These are phyloP conservation scores for Zaprionus bogoriensis DNA, from an alignment of 2,888 invertebrate genomes.

Conservation along the genomic window DNA sequence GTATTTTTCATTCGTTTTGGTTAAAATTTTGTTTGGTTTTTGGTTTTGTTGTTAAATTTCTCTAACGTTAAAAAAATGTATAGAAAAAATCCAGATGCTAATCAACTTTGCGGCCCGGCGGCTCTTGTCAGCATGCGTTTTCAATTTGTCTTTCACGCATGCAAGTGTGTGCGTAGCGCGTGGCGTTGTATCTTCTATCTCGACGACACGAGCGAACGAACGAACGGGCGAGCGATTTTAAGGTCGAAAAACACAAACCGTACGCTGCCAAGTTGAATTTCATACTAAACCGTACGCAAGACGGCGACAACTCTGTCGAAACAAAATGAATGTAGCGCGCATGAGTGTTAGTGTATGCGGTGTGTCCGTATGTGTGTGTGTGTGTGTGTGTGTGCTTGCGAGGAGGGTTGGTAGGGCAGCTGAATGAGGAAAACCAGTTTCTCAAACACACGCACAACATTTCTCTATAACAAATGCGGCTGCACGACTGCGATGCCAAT, in stretches of 20 bases:
- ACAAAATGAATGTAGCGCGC: conserved; percentile 67
- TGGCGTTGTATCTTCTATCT: conserved; percentile 45
- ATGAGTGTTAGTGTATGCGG: conserved; percentile 47
- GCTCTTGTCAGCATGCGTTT: conserved; percentile 8
- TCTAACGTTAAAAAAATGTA: too few relatives aligned
- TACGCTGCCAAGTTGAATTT: conserved; percentile 62
- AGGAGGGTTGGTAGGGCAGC: conserved; percentile 51
- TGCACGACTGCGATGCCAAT: conserved; percentile 43
- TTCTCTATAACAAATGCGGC: conserved; percentile 66
- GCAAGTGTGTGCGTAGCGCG: conserved; percentile 29
- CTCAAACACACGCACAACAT: conserved; percentile 46
- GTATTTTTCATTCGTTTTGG: background rate
- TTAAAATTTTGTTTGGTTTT: background rate
- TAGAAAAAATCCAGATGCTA: conserved; percentile 31
- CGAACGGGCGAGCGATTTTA: conserved; percentile 25
- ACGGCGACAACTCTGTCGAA: conserved; percentile 66
- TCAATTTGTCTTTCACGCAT: conserved; percentile 29
- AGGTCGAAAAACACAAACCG: conserved; percentile 35
- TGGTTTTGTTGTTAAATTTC: conserved; percentile 12
- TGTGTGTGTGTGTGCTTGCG: conserved; percentile 11
- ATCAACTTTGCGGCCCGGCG: conserved; percentile 21
- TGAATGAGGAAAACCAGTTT: conserved; percentile 61
- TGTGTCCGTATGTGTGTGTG: conserved; percentile 9
- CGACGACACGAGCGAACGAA: conserved; percentile 42
- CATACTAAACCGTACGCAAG: conserved; percentile 59